Evolutionary conservation across 2,888 invertebrate genomes (phyloP), one percentile per base, ranked within the genome.

Genomic region (Oasisia sp.): DNA sequence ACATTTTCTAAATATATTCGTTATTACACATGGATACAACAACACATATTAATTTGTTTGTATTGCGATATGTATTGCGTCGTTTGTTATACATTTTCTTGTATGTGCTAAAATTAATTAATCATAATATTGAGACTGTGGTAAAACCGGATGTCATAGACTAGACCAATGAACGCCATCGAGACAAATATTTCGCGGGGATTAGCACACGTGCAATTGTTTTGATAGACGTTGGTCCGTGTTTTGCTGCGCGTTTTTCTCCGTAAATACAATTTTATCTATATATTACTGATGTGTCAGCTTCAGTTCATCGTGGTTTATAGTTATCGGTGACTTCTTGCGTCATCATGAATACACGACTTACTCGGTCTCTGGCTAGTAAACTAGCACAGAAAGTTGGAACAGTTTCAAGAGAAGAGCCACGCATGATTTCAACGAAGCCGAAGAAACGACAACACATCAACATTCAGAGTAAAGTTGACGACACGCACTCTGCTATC

Each of bases 131-230:
- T 50, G 8, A 50, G 50, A 12, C 50, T 50, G 14, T 50, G 50
- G 50, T 50, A 8, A 50, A 50, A 50, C 50, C 14, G 50, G 12
- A 50, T 12, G 50, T n/a, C 19, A 74, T 19, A 27, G 19, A 4
- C 74, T 74, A 74, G 74, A 27, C 74, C 74, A 74, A 74, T 74
- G 19, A 74, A 74, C 27, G 74, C 27, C 74, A 27, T 74, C n/a
- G 74, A 74, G 19, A 74, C 74, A 74, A 74, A 74, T 74, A 74
- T 74, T 74, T 74, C 74, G 74, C 74, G 74, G 74, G 74, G 27
- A 19, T 74, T 74, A 74, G 5, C 27, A 74, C 74, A 74, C 74
- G 74, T 74, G 74, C 74, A 74, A 19, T 74, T 74, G 74, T 74
- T 74, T 74, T 74, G n/a, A 74, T 74, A 74, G 74, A n/a, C 74